Conservation (phyloP, 2,888 invertebrate species). For the Trypoxylon attenuatum region DNA sequence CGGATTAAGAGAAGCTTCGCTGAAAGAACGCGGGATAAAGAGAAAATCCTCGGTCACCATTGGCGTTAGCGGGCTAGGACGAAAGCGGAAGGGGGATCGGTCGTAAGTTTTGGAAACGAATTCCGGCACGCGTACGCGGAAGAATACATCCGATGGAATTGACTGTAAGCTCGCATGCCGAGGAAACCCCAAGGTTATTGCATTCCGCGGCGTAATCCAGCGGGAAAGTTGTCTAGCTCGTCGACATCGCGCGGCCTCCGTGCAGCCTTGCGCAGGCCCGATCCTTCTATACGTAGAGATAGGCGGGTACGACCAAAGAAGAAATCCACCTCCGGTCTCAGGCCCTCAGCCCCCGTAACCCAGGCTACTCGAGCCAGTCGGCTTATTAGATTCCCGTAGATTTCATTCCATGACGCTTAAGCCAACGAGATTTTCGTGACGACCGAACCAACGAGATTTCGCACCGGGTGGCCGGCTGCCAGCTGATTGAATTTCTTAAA, state of each 20-base stretch:
- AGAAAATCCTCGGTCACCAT: too few species aligned
- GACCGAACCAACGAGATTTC: slow-evolving; percentile 32
- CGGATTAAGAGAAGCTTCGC: too few species aligned
- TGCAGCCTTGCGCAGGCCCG: background rate
- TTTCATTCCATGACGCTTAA: slow-evolving; percentile 37
- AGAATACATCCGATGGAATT: slow-evolving; percentile 14
- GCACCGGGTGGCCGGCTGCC: slow-evolving; percentile 33
- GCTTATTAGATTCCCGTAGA: slow-evolving; percentile 40
- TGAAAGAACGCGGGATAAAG: too few species aligned
- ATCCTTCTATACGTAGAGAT: too few species aligned
- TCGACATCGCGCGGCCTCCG: background rate
- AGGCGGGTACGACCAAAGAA: slow-evolving; percentile 6
- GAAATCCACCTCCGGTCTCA: slow-evolving; percentile 11
- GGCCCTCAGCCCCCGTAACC: background rate
- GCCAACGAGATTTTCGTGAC: slow-evolving; percentile 32
- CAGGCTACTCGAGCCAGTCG: slow-evolving; percentile 3
- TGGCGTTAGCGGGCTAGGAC: too few species aligned
- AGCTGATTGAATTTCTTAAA: slow-evolving; percentile 41
- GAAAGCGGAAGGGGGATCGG: background rate
- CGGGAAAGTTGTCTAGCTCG: slow-evolving; percentile 4
- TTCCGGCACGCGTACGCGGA: background rate
- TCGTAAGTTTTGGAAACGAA: background rate
- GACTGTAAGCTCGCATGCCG: slow-evolving; percentile 26
- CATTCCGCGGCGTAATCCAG: slow-evolving; percentile 34
- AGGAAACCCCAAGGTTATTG: slow-evolving; percentile 32